Evolutionary conservation across 2,113 vertebrate species (phyloP).

Genomic region (Psophia crepitans): DNA sequence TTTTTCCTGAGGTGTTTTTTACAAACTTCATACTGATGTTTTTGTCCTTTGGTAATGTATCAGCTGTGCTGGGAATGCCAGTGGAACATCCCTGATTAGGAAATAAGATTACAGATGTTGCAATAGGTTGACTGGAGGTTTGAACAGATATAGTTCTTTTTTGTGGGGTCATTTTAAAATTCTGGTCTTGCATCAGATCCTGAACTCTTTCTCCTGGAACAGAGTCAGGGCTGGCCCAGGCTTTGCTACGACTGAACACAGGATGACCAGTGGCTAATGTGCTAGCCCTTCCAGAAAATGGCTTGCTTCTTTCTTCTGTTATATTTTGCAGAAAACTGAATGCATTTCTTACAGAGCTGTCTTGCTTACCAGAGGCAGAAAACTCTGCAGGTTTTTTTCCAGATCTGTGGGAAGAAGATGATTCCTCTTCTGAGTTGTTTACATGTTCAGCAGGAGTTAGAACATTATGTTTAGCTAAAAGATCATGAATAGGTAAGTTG

Average conservation of each 20-base stretch:
- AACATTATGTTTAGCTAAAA: constrained; percentile 57
- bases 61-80: not conserved
- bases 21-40: not conserved
- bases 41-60: constrained; percentile 39
- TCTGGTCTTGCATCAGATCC: constrained; percentile 59
- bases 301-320: not conserved
- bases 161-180: constrained; percentile 62
- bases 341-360: not conserved
- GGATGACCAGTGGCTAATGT: not conserved
- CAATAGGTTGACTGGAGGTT: constrained; percentile 54
- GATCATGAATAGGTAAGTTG: constrained; percentile 34
- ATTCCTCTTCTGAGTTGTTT: constrained; percentile 37
- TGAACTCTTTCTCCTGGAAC: constrained; percentile 45
- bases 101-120: constrained; percentile 60
- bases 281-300: not conserved
- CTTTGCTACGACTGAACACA: constrained; percentile 49
- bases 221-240: constrained; percentile 33
- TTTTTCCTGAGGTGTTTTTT: constrained; percentile 21
- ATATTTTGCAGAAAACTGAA: not conserved
- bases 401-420: not conserved
- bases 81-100: constrained; percentile 54
- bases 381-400: not conserved
- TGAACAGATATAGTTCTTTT: constrained; percentile 38
- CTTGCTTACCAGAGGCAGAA: not conserved
- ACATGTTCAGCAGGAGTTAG: constrained; percentile 26